Conservation (phyloP, 2,797 vertebrate species). For the Scarus forsteni region DNA sequence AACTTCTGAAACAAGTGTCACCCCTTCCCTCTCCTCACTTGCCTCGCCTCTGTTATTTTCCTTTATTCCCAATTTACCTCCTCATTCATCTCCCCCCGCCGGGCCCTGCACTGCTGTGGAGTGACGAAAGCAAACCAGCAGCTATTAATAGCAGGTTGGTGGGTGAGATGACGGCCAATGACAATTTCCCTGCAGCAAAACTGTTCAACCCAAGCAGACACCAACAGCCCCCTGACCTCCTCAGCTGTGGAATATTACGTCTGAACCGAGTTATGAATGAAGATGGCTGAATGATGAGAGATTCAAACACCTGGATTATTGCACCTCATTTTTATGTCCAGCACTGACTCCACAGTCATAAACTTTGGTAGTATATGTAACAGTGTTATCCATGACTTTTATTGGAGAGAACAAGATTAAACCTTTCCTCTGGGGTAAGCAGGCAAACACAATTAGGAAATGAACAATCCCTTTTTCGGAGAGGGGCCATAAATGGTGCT, state of each 20-base stretch:
- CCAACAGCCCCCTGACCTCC: constrained; percentile 35
- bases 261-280: background rate
- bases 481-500: constrained; percentile 29
- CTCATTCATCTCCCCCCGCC: constrained; percentile 7
- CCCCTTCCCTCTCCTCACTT: constrained; percentile 41
- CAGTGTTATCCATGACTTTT: constrained; percentile 22
- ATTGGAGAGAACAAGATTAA: constrained; percentile 32
- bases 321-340: constrained; percentile 1
- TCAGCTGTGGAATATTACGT: constrained; percentile 27
- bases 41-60: constrained; percentile 31
- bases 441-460: constrained; percentile 23
- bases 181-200: constrained; percentile 49
- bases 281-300: background rate
- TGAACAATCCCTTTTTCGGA: constrained; percentile 8
- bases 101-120: constrained; percentile 32
- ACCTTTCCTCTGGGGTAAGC: constrained; percentile 18
- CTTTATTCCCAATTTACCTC: constrained; percentile 12
- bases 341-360: constrained; percentile 7
- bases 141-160: constrained; percentile 78
- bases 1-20: constrained; percentile 58
- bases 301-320: constrained; percentile 32
- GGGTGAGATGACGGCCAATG: constrained; percentile 67
- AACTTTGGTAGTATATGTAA: constrained; percentile 30
- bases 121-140: constrained; percentile 78
- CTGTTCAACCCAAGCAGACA: constrained; percentile 45